phyloP scores from a whole-genome alignment of 1,140 invertebrate species.

The Ostrea edulis region DNA sequence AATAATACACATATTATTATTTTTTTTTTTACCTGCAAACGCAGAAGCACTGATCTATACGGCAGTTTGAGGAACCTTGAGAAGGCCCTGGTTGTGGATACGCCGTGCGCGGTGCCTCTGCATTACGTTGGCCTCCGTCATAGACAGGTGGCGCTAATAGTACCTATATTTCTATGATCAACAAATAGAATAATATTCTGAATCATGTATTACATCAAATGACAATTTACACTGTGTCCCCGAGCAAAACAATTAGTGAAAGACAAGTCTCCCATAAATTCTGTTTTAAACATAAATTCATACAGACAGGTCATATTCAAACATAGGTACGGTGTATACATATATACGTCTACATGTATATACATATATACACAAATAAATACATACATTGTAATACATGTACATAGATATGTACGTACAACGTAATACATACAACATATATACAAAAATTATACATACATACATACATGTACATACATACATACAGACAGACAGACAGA shows the following conservation, averaged over 20 bases:
- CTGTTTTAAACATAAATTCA: background rate
- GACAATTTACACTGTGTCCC: no score
- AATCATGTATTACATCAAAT: no score
- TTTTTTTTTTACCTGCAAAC: background rate
- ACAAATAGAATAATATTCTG: background rate
- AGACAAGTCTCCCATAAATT: no score
- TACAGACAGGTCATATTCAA: background rate
- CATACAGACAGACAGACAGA: background rate
- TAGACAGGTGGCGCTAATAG: background rate
- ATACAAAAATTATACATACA: background rate
- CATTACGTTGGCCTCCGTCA: background rate
- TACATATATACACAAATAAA: background rate
- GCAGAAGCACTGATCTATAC: background rate
- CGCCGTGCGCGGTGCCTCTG: background rate
- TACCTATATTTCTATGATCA: background rate
- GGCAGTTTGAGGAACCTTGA: background rate
- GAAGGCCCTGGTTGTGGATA: background rate
- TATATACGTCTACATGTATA: no score
- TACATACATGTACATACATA: background rate
- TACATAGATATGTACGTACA: background rate
- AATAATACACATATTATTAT: background rate
- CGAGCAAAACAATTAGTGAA: no score
- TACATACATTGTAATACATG: background rate
- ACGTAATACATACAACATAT: background rate
- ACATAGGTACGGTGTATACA: background rate